Evolutionary conservation across 2,113 vertebrate genomes (phyloP).

Genomic region (Eleginops maclovinus): DNA sequence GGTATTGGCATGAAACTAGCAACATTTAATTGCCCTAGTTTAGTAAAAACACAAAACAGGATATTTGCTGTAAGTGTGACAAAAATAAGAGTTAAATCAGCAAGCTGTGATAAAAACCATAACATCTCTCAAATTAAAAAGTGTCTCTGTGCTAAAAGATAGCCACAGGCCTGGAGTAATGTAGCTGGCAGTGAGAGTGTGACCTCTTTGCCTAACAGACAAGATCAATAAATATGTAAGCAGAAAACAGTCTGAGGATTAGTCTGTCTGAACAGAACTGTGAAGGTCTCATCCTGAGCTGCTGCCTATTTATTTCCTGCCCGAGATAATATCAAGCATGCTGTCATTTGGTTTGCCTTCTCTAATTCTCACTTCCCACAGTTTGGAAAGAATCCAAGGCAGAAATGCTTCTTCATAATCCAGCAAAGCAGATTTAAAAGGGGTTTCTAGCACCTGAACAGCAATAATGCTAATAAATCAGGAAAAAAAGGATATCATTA

Average conservation of each 20-base stretch:
- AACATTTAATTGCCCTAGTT: not conserved
- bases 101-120: not conserved
- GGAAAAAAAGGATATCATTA: too few relatives aligned
- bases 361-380: constrained; percentile 53
- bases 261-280: constrained; percentile 30
- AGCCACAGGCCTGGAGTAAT: not conserved
- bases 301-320: constrained; percentile 45
- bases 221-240: constrained; percentile 52
- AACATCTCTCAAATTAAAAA: not conserved
- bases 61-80: not conserved
- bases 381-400: constrained; percentile 42
- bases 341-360: constrained; percentile 44
- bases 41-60: not conserved
- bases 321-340: constrained; percentile 46
- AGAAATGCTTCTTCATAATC: constrained; percentile 3
- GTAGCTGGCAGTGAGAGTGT: not conserved
- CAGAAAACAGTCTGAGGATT: constrained; percentile 36
- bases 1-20: not conserved
- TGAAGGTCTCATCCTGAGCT: constrained; percentile 50
- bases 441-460: constrained; percentile 4
- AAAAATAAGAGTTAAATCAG: not conserved
- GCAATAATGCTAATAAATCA: not conserved
- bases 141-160: not conserved
- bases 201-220: constrained; percentile 30
- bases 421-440: constrained; percentile 19